Percentiles rank a stretch among this genome's conserved stretches.
phyloP scores from a whole-genome alignment of 2,113 vertebrate genomes.

The Corythoichthys haematopterus region DNA sequence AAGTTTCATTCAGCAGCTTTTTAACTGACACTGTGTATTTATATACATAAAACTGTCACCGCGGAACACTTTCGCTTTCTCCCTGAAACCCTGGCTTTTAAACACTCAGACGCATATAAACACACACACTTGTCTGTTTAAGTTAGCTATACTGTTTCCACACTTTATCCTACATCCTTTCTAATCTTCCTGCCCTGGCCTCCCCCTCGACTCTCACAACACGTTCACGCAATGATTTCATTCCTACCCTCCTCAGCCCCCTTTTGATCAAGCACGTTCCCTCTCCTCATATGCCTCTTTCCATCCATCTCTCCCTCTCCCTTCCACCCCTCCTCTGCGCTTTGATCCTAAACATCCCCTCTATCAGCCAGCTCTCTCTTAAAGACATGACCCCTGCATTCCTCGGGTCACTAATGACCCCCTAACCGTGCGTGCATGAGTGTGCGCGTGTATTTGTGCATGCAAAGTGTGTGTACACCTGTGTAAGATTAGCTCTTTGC shows the following conservation, averaged over 20 bases:
- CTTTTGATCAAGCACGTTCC: slow-evolving; percentile 51
- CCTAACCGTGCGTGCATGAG: slow-evolving; percentile 10
- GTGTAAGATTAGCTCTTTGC: slow-evolving; percentile 44
- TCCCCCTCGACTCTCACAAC: slow-evolving; percentile 17
- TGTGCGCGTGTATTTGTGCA: slow-evolving; percentile 13
- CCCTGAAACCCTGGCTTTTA: slow-evolving; percentile 30
- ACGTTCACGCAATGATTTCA: slow-evolving; percentile 43
- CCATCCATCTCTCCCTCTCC: slow-evolving; percentile 49
- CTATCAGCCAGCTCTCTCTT: slow-evolving; percentile 66
- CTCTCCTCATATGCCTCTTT: slow-evolving; percentile 30
- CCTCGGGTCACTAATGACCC: slow-evolving; percentile 63
- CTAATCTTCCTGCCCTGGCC: slow-evolving; percentile 4
- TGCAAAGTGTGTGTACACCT: slow-evolving; percentile 46
- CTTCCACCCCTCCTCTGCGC: slow-evolving; percentile 17
- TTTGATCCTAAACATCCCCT: slow-evolving; percentile 68
- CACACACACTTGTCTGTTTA: slow-evolving; percentile 48
- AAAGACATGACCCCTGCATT: slow-evolving; percentile 68
- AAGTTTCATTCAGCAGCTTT: slow-evolving; percentile 39
- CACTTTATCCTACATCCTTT: slow-evolving; percentile 13
- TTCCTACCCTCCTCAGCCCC: slow-evolving; percentile 22
- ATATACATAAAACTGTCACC: slow-evolving; percentile 52
- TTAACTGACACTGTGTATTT: slow-evolving; percentile 14
- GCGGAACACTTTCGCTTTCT: slow-evolving; percentile 50
- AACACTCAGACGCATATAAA: slow-evolving; percentile 19
- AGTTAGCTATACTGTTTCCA: slow-evolving; percentile 56